A percentile compares a stretch with the other conserved stretches of the same genome.
Conservation (phyloP, 2,113 vertebrate species). For the Chaenocephalus aceratus region DNA sequence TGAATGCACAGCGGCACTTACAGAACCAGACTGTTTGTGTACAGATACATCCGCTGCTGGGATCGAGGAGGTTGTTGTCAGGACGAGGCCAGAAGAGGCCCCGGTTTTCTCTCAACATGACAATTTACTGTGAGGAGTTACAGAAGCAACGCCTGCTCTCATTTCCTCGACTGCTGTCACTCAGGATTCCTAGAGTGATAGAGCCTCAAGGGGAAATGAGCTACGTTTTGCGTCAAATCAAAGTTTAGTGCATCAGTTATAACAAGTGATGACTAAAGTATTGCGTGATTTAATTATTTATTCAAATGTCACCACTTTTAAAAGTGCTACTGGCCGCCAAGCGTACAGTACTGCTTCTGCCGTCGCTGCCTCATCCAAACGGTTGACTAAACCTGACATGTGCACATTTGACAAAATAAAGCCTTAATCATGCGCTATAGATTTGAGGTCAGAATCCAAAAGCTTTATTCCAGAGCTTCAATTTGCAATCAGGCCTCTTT, state of each 20-base stretch:
- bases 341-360: conserved; percentile 1
- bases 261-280: neutral
- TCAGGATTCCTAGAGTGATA: conserved; percentile 6
- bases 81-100: conserved; percentile 39
- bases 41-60: conserved; percentile 40
- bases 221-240: too few species aligned
- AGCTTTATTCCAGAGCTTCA: conserved; percentile 27
- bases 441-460: conserved; percentile 48
- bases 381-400: conserved; percentile 20
- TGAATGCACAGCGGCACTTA: conserved; percentile 44
- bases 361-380: neutral
- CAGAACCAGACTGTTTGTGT: conserved; percentile 37
- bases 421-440: conserved; percentile 46
- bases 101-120: conserved; percentile 57
- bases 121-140: conserved; percentile 50
- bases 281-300: neutral
- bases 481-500: conserved; percentile 35
- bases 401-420: conserved; percentile 19
- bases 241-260: neutral
- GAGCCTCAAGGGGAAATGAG: neutral
- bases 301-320: neutral
- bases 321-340: conserved; percentile 1
- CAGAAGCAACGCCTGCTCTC: conserved; percentile 46
- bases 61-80: conserved; percentile 49
- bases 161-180: conserved; percentile 27